Base-by-base conservation (phyloP, 1,140 invertebrate genomes). In the Leptopilina boulardi region DNA sequence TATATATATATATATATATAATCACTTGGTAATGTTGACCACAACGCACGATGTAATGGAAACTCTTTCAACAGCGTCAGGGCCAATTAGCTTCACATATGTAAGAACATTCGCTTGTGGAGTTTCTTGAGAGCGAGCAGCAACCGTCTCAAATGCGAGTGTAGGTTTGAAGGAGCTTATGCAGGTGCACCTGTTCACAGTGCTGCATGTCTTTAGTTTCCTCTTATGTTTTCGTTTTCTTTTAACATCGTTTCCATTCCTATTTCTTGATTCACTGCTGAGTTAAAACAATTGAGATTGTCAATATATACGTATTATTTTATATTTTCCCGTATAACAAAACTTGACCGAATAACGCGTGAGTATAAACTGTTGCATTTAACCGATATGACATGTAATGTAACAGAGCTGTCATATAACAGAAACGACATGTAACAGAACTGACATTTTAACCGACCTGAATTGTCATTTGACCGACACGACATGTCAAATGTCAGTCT, bases 81-180 rank as follows among this genome's bases (percentile, higher is more conserved):
- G 59, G 54, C 78, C 84, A 86, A 87, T 87, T 87, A 87, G 82
- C 81, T 75, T 79, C 80, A 78, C 73, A 74, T 73, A 77, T 56
- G 59, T 80, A 83, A 77, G 71, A 73, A 73, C 73, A 54, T 74
- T 76, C 71, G 73, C 70, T 66, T 66, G 56, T 15, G 56, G 56
- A 18, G 56, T 66, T 26, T 30, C 56, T 66, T 30, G 26, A 66
- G 56, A 77, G 47, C 71, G 44, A 74, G 76, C 2, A 26, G 54
- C 56, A 56, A n/a, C 56, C 23, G 21, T 59, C 21, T 21, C 21
- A 59, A 59, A 21, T 26, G 56, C 5, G 19, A 66, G 23, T 23
- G 3, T 26, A 6, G 56, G 56, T 66, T 66, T n/a, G 3, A 30
- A 66, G 23, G 23, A 66, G 23, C 56, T 66, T 15, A 78, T 38